Base-by-base conservation (phyloP, 2,797 vertebrate genomes). In the Malurus splendens region DNA sequence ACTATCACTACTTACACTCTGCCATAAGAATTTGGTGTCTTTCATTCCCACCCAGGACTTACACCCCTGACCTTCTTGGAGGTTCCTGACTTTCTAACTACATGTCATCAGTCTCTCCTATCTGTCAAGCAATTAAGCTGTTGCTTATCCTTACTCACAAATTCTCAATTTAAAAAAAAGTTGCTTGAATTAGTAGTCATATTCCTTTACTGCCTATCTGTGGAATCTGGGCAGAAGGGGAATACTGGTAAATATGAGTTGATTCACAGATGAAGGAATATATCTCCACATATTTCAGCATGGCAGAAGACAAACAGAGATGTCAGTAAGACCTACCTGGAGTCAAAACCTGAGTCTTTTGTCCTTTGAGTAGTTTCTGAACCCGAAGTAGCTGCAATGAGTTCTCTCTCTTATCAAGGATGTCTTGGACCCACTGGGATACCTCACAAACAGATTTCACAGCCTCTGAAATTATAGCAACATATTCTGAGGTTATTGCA, bases 321-420 rank as follows among this genome's bases (percentile, higher is more conserved):
- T 60, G 14, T 20, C 24, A 67, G 33, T 32, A 79, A 76, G 6
- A 61, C 75, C 24, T 36, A 98, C 97, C 97, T 96, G 97, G 87
- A 48, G 79, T 77, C 10, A 96, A 62, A 32, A 97, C 44, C 42
- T 80, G 95, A 3, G 94, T 95, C 85, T 92, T 94, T 70, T 45
- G 93, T 59, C 97, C 97, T 67, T 97, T 96, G n/a, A 98, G 97
- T 51, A 97, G 80, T 71, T 95, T 97, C 92, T 97, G 97, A 64
- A 98, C 56, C 8, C 97, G 95, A 62, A 30, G 92, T 38, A 98
- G 92, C n/a, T 97, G 96, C 57, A 93, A 44, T 27, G 91, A 88
- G 27, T 98, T 98, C 70, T 97, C 96, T 71, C 95, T 96, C 55
- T 86, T 89, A 81, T 65, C 70, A 76, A 50, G 10, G 14, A 96